A percentile compares a stretch with the other conserved stretches of the same genome.
These are phyloP conservation scores for Helarctos malayanus DNA, from an alignment of 2,797 vertebrate species.

Conservation along the genomic window DNA sequence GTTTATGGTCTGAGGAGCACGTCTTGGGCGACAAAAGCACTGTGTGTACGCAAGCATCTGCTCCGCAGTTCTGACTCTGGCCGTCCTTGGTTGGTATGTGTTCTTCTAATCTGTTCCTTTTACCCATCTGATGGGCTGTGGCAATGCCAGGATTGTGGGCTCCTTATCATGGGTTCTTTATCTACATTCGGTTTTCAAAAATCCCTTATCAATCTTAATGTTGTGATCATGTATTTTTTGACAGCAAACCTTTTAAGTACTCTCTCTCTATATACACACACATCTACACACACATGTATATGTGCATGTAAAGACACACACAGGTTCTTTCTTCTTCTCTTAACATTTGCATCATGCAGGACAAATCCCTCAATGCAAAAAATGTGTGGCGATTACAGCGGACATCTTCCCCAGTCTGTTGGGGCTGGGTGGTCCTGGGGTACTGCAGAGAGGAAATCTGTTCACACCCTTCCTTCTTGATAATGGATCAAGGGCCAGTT, in stretches of 20 bases:
- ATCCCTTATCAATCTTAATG: neutral
- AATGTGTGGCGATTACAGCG: neutral
- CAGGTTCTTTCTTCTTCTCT: fast-evolving
- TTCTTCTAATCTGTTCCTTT: neutral
- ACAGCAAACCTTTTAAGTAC: neutral
- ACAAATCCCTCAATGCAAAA: neutral
- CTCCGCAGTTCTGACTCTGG: neutral
- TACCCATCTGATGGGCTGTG: neutral
- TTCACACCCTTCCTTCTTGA: neutral
- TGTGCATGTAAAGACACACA: neutral
- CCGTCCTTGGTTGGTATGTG: neutral
- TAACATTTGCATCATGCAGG: neutral
- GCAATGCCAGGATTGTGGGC: too few relatives aligned
- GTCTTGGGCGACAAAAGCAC: neutral
- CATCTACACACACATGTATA: neutral
- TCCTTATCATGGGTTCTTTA: neutral
- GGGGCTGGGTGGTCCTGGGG: neutral
- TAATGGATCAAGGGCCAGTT: neutral
- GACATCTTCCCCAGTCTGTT: neutral
- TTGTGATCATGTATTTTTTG: neutral
- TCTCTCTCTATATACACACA: neutral
- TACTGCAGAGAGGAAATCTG: neutral
- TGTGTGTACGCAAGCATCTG: fast-evolving
- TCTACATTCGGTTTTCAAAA: neutral
- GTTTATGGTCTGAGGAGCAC: neutral